Conservation (phyloP, 2,797 vertebrate species). For the Triplophysa bombifrons region DNA sequence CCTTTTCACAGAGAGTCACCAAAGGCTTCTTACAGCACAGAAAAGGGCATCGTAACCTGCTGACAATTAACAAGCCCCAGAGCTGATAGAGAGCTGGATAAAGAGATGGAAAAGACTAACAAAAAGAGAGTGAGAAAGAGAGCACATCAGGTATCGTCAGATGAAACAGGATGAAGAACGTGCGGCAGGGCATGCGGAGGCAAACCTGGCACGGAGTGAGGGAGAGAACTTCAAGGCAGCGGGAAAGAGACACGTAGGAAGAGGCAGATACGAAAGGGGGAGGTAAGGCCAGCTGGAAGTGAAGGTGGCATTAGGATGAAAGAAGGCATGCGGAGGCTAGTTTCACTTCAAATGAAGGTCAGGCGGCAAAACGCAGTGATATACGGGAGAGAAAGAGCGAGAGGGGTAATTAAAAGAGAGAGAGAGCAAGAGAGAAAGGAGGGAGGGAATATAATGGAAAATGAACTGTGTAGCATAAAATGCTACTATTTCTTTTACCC, state of each 20-base stretch:
- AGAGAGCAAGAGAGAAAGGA: neutral
- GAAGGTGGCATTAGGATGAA: constrained; percentile 61
- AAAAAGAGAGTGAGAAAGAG: neutral
- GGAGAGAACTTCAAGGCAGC: constrained; percentile 29
- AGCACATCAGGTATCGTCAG: neutral
- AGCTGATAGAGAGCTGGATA: constrained; percentile 5
- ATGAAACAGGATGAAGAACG: constrained; percentile 10
- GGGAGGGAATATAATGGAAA: neutral
- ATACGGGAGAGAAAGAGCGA: neutral
- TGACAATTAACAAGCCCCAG: constrained; percentile 46
- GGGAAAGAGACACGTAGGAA: constrained; percentile 17
- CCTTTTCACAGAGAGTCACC: constrained; percentile 44
- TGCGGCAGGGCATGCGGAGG: neutral
- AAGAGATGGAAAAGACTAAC: neutral
- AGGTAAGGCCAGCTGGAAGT: constrained; percentile 30
- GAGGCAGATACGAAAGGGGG: constrained; percentile 17
- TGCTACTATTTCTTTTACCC: neutral
- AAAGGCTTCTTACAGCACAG: constrained; percentile 43
- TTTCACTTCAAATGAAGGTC: constrained; percentile 57
- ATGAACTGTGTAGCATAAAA: neutral
- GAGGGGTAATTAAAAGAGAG: constrained; percentile 28
- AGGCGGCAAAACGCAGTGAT: constrained; percentile 40
- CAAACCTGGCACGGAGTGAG: constrained; percentile 2
- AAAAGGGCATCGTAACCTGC: constrained; percentile 49
- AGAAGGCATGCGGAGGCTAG: constrained; percentile 48